Percentiles rank a stretch among this genome's conserved stretches.
Evolutionary conservation across 2,888 invertebrate genomes (phyloP).

Genomic region (Bruchidius siliquastri): DNA sequence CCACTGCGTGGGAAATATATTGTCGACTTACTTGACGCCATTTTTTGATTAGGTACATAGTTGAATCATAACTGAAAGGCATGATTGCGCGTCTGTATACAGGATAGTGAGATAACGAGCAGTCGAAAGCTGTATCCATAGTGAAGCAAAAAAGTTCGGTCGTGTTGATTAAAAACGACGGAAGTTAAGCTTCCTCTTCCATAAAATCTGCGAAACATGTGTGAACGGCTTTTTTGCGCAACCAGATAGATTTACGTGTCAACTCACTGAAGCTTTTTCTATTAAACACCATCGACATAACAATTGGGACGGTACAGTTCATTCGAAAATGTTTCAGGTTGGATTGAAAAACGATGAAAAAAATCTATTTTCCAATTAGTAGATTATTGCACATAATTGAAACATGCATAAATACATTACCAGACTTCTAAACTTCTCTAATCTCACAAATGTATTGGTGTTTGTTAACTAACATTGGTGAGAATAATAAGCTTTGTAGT

Average conservation of each 20-base stretch:
- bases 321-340: not conserved
- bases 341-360: not conserved
- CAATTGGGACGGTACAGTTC: not conserved
- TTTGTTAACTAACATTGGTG: too few relatives aligned
- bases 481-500: too few relatives aligned
- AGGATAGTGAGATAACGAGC: not conserved
- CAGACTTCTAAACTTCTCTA: too few relatives aligned
- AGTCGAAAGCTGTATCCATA: not conserved
- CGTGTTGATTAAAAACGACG: slow-evolving; percentile 11
- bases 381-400: too few relatives aligned
- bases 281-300: not conserved
- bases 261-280: not conserved
- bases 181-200: slow-evolving; percentile 24
- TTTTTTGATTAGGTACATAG: too few relatives aligned
- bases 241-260: not conserved
- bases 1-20: too few relatives aligned
- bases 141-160: not conserved
- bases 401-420: too few relatives aligned
- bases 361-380: too few relatives aligned
- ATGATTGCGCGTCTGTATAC: not conserved
- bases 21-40: not conserved
- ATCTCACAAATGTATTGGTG: too few relatives aligned
- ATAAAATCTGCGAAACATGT: slow-evolving; percentile 25
- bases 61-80: not conserved
- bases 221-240: slow-evolving; percentile 19